A percentile compares a stretch with the other conserved stretches of the same genome.
Evolutionary conservation across 1,140 invertebrate species (phyloP).

Genomic region (Protaetia brevitarsis): DNA sequence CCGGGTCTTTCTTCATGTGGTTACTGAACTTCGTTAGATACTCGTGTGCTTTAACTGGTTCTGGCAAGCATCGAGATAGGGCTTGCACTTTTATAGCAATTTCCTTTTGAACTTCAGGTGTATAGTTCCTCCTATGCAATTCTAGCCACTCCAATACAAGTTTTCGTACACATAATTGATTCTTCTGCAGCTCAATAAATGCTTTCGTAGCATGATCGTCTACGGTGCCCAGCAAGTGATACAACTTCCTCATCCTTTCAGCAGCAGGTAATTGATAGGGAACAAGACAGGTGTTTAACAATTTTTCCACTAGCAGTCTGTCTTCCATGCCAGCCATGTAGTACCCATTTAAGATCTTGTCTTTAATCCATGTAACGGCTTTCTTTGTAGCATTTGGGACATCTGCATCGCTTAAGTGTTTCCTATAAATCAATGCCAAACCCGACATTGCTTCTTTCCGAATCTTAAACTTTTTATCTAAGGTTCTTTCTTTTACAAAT

Average conservation of each 20-base stretch:
- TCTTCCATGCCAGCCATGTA: conserved; percentile 78
- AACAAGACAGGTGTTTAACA: conserved; percentile 94
- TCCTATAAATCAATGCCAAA: conserved; percentile 90
- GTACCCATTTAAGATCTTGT: conserved; percentile 94
- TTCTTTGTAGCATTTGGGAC: conserved; percentile 82
- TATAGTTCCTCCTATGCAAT: conserved; percentile 65
- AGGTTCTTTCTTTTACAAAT: conserved; percentile 91
- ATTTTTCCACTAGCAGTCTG: conserved; percentile 85
- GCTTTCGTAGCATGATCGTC: conserved; percentile 94
- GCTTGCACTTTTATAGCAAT: conserved; percentile 48
- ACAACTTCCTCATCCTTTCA: conserved; percentile 92
- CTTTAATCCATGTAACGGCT: conserved; percentile 94
- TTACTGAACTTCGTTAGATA: conserved; percentile 85
- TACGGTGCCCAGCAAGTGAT: conserved; percentile 86
- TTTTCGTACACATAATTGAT: conserved; percentile 80
- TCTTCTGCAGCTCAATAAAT: conserved; percentile 93
- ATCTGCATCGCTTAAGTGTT: conserved; percentile 79
- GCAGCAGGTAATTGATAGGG: conserved; percentile 84
- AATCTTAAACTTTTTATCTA: conserved; percentile 98
- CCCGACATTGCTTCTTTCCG: conserved; percentile 92
- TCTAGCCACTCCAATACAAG: conserved; percentile 84
- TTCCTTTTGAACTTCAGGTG: conserved; percentile 66
- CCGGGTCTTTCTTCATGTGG: conserved; percentile 74
- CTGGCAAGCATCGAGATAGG: conserved; percentile 70
- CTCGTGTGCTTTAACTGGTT: conserved; percentile 89